A percentile compares a stretch with the other conserved stretches of the same genome.
Evolutionary conservation across 2,113 vertebrate species (phyloP).

Genomic region (Mormyrus iriodes): DNA sequence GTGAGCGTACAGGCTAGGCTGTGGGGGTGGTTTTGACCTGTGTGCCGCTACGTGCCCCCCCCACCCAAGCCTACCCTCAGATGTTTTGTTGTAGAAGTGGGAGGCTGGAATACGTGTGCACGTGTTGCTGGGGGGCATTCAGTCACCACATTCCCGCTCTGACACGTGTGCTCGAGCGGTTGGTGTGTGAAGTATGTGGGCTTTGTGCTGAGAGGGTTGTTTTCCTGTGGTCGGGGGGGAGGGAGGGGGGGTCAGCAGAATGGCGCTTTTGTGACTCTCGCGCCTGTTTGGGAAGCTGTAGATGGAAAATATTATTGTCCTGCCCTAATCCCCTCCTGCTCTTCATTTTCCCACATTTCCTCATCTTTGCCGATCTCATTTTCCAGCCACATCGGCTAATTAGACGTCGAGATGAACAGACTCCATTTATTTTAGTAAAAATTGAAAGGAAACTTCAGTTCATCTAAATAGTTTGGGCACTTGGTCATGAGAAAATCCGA

Average conservation of each 20-base stretch:
- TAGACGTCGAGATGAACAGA: not conserved
- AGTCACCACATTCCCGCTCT: constrained; percentile 13
- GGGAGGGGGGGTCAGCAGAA: constrained; percentile 1
- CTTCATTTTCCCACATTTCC: not conserved
- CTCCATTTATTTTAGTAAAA: not conserved
- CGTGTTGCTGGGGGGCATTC: constrained; percentile 25
- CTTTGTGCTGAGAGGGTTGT: constrained; percentile 16
- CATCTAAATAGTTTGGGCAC: not conserved
- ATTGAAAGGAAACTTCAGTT: not conserved
- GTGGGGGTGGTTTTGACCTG: not conserved
- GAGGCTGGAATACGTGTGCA: not conserved
- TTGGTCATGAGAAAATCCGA: not conserved
- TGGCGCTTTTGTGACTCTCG: not conserved
- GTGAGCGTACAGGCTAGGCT: not conserved
- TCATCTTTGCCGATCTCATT: not conserved
- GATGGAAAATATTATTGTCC: constrained; percentile 32
- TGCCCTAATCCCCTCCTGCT: not conserved
- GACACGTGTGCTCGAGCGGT: not conserved
- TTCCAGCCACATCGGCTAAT: not conserved
- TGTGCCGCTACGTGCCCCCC: not conserved
- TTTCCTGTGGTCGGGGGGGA: not conserved
- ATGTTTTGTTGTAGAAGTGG: not conserved
- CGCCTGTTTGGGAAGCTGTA: constrained; percentile 18
- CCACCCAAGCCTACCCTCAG: not conserved
- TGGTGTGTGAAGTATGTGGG: not conserved